Percentiles rank a stretch among this genome's conserved stretches.
Conservation (phyloP, 30 jellyfish, hydroid and myxozoan species). For the Cassiopea xamachana region DNA sequence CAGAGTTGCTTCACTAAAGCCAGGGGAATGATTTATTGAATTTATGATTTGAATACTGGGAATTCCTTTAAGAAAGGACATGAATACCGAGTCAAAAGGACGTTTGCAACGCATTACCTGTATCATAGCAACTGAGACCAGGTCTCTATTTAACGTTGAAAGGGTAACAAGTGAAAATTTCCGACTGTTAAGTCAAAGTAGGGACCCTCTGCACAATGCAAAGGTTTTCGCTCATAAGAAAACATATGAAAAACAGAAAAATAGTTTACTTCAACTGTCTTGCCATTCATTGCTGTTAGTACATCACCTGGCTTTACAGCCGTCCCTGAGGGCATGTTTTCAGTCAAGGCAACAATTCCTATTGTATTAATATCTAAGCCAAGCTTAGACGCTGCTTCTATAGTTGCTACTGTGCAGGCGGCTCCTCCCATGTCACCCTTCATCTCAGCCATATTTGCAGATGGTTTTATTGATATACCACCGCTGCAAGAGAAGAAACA, state of each 20-base stretch:
- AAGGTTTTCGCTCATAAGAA: not conserved
- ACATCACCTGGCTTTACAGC: conserved; percentile 99
- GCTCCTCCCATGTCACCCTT: conserved; percentile 99
- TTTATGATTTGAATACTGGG: too few species aligned
- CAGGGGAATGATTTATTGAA: too few species aligned
- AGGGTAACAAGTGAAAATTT: too few species aligned
- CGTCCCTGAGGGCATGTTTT: conserved; percentile 97
- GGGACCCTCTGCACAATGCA: not conserved
- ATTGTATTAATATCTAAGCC: conserved; percentile 86
- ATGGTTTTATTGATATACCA: conserved; percentile 97
- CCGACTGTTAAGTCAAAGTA: too few species aligned
- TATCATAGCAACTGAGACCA: too few species aligned
- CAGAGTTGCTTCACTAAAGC: too few species aligned
- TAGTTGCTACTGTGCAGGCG: conserved; percentile 96
- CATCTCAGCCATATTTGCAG: conserved; percentile 95
- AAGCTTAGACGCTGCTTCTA: conserved; percentile 81
- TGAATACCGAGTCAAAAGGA: too few species aligned
- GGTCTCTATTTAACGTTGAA: too few species aligned
- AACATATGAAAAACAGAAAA: not conserved
- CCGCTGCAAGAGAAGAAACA: conserved; percentile 69
- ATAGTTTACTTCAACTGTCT: conserved; percentile 91
- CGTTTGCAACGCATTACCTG: too few species aligned
- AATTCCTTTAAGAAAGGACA: too few species aligned
- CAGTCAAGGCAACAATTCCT: conserved; percentile 95
- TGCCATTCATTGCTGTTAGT: conserved; percentile 96